Evolutionary conservation across 2,888 invertebrate species (phyloP), one percentile per base, ranked within the genome.

Genomic region (Ptilodon capucinus): DNA sequence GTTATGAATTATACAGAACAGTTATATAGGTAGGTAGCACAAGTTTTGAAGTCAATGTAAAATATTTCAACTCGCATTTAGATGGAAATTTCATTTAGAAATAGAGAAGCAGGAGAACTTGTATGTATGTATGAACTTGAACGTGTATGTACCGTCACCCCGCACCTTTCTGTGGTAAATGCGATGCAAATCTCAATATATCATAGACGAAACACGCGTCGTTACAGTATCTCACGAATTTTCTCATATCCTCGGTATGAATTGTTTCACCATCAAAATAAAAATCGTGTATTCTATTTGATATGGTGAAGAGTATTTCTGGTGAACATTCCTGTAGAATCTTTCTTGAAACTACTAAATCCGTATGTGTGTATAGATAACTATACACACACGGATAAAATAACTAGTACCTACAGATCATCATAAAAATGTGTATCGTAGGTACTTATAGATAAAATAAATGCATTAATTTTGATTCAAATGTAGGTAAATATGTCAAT

Each of bases 31-130:
- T n/a, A n/a, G n/a, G n/a, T n/a, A n/a, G n/a, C n/a, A n/a, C n/a
- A n/a, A n/a, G n/a, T n/a, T n/a, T n/a, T n/a, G n/a, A n/a, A n/a
- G n/a, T n/a, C n/a, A n/a, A n/a, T n/a, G n/a, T n/a, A n/a, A n/a
- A n/a, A n/a, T n/a, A n/a, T n/a, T n/a, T n/a, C n/a, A n/a, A n/a
- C n/a, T n/a, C n/a, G n/a, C n/a, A n/a, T n/a, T n/a, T n/a, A n/a
- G n/a, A n/a, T n/a, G n/a, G n/a, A n/a, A n/a, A n/a, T n/a, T n/a
- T n/a, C n/a, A n/a, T n/a, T n/a, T n/a, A n/a, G n/a, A n/a, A n/a
- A n/a, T n/a, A n/a, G 84, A 82, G 2, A 66, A 36, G 42, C 76
- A 68, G 0, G 79, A 71, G 32, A 86, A 81, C 48, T 62, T 63
- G 44, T 83, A 83, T n/a, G n/a, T n/a, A n/a, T n/a, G n/a, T n/a